Evolutionary conservation across 2,888 invertebrate species (phyloP).

Genomic region (Chrysina gloriosa): DNA sequence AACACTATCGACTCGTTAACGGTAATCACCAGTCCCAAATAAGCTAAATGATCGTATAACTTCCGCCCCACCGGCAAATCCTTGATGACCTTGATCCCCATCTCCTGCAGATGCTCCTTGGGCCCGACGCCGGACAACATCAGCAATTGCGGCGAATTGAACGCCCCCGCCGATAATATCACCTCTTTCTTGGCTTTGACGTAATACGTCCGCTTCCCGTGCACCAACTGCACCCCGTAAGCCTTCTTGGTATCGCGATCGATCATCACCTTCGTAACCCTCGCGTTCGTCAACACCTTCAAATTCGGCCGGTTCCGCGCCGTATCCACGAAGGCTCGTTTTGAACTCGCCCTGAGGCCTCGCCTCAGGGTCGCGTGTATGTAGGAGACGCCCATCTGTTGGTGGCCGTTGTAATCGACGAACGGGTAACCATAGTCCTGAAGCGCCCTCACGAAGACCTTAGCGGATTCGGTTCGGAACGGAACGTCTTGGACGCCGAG

Average conservation of each 20-base stretch:
- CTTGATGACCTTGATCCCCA: conserved; percentile 70
- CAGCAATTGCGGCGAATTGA: conserved; percentile 89
- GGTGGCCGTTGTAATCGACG: conserved; percentile 76
- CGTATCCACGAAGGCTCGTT: conserved; percentile 73
- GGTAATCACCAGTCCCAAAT: conserved; percentile 64
- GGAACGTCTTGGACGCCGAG: conserved; percentile 63
- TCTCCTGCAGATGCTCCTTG: conserved; percentile 68
- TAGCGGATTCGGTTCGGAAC: conserved; percentile 64
- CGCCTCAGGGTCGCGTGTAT: conserved; percentile 72
- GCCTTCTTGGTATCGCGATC: conserved; percentile 72
- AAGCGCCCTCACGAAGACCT: conserved; percentile 73
- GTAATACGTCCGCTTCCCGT: conserved; percentile 21
- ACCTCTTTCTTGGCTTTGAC: conserved; percentile 81
- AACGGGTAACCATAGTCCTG: conserved; percentile 73
- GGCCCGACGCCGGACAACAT: conserved; percentile 88
- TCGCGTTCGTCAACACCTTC: conserved; percentile 71
- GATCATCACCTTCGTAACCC: conserved; percentile 76
- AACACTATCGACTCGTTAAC: conserved; percentile 64
- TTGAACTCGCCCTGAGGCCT: conserved; percentile 75
- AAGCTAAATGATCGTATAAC: conserved; percentile 73
- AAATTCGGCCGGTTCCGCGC: conserved; percentile 73
- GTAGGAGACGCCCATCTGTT: conserved; percentile 71
- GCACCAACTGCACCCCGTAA: conserved; percentile 74
- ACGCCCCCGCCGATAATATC: conserved; percentile 86
- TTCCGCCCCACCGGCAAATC: conserved; percentile 77